A percentile compares a stretch with the other conserved stretches of the same genome.
These are phyloP conservation scores for Bubo blakistoni DNA, from an alignment of 2,113 vertebrate species.

Conservation along the genomic window DNA sequence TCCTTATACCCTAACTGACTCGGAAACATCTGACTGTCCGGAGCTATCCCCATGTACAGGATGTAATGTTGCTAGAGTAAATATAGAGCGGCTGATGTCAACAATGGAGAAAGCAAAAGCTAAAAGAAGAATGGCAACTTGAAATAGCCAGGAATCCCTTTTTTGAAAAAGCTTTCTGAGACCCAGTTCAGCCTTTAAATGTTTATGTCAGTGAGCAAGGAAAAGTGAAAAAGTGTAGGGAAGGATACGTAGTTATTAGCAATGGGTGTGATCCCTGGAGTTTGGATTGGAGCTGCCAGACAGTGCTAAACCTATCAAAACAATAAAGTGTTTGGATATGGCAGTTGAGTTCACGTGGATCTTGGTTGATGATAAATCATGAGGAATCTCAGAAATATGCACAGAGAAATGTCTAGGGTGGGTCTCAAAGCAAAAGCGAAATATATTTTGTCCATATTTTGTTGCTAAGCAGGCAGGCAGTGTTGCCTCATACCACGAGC, in stretches of 20 bases:
- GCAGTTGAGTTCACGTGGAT: neutral
- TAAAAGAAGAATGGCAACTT: neutral
- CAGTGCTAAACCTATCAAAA: neutral
- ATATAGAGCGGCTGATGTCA: neutral
- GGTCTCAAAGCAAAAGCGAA: neutral
- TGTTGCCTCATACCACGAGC: neutral
- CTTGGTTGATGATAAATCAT: slow-evolving; percentile 10
- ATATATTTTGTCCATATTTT: neutral
- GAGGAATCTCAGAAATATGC: slow-evolving; percentile 36
- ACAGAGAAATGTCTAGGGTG: slow-evolving; percentile 18
- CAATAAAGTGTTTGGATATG: neutral
- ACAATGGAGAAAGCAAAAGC: neutral
- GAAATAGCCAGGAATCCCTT: neutral
- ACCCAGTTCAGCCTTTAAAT: neutral
- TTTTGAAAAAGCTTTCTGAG: neutral
- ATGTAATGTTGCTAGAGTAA: slow-evolving; percentile 27
- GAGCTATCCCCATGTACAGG: slow-evolving; percentile 9
- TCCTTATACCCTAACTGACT: slow-evolving; percentile 12
- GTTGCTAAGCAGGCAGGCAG: neutral
- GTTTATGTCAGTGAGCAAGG: neutral
- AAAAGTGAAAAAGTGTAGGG: neutral
- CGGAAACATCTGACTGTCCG: slow-evolving; percentile 34
- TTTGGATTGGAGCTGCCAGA: neutral
- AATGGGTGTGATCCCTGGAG: fast-evolving
- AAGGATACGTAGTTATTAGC: neutral